A percentile compares a stretch with the other conserved stretches of the same genome.
Evolutionary conservation across 1,140 invertebrate species (phyloP).

Genomic region (Pseudomyrmex sp.): DNA sequence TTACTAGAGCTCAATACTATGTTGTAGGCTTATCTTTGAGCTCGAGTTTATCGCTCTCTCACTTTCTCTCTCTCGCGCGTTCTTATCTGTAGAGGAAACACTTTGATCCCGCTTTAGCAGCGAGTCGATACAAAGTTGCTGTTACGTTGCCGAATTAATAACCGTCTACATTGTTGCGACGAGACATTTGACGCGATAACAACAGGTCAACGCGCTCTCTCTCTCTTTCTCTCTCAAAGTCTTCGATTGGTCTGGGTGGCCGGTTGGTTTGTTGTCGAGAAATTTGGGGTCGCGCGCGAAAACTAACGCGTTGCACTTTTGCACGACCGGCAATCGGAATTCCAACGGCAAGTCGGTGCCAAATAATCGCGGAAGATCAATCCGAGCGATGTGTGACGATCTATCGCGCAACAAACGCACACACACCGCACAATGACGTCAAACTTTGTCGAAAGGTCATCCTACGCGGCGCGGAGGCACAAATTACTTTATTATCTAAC

Average conservation of each 20-base stretch:
- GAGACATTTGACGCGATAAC: slow-evolving; percentile 16
- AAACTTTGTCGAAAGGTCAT: slow-evolving; percentile 32
- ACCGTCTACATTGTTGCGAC: slow-evolving; percentile 19
- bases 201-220: background rate
- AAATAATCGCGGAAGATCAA: background rate
- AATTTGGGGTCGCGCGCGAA: slow-evolving; percentile 16
- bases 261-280: slow-evolving; percentile 5
- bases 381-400: background rate
- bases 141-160: slow-evolving; percentile 25
- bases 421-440: slow-evolving; percentile 36
- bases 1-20: slow-evolving; percentile 33
- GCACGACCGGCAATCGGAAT: background rate
- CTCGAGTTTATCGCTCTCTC: slow-evolving; percentile 15
- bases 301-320: background rate
- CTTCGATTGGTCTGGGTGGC: slow-evolving; percentile 36
- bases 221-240: slow-evolving; percentile 24
- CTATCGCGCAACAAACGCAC: slow-evolving; percentile 22
- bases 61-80: no score
- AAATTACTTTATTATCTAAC: slow-evolving; percentile 42
- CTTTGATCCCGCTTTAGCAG: slow-evolving; percentile 36
- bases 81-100: background rate
- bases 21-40: slow-evolving; percentile 30
- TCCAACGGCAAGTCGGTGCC: background rate
- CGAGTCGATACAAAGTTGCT: slow-evolving; percentile 19
- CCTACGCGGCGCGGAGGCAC: background rate